Evolutionary conservation across 2,888 invertebrate genomes (phyloP).

Genomic region (Siphonodentalium dalli): DNA sequence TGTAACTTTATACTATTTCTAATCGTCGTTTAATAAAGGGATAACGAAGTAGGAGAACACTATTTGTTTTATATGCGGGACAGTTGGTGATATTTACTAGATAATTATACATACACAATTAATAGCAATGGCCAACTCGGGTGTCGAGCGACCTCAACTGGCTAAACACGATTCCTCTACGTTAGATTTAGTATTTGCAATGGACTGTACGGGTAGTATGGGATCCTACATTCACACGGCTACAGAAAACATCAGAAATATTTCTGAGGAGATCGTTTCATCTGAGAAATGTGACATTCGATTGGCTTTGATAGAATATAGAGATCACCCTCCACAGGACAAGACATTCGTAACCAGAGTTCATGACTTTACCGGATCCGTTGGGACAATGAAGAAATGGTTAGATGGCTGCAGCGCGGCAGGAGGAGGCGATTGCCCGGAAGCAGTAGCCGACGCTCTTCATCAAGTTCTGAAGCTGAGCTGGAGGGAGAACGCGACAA

Average conservation of each 20-base stretch:
- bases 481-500: slow-evolving; percentile 55
- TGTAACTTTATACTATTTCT: too few species aligned
- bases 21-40: too few species aligned
- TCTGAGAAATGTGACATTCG: slow-evolving; percentile 53
- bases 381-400: slow-evolving; percentile 50
- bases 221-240: slow-evolving; percentile 52
- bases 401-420: slow-evolving; percentile 42
- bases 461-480: slow-evolving; percentile 50
- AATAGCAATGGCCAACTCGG: too few species aligned
- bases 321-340: slow-evolving; percentile 59
- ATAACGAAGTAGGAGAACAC: too few species aligned
- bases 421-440: slow-evolving; percentile 57
- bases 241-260: slow-evolving; percentile 47
- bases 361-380: slow-evolving; percentile 54
- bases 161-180: too few species aligned
- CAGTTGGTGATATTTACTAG: too few species aligned
- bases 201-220: slow-evolving; percentile 56
- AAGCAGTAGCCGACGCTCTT: slow-evolving; percentile 58
- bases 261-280: slow-evolving; percentile 54
- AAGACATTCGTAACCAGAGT: slow-evolving; percentile 47
- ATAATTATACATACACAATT: too few species aligned
- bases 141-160: too few species aligned
- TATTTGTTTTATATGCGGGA: too few species aligned
- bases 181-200: too few species aligned
- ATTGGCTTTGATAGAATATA: slow-evolving; percentile 55